Conservation (phyloP, 1,140 invertebrate genomes). For the Sitobion miscanthi region DNA sequence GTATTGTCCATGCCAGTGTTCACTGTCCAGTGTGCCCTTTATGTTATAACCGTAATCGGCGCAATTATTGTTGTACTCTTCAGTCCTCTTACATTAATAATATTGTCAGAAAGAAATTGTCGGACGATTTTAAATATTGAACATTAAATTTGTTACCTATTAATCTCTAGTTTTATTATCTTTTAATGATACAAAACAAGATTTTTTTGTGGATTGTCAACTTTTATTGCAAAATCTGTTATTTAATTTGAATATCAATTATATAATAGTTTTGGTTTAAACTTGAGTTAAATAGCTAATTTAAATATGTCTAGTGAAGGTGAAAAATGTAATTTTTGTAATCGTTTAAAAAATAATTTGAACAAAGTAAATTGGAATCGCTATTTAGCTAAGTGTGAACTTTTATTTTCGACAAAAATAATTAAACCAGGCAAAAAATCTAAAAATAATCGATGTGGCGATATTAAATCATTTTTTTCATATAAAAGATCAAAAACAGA, state of each 20-base stretch:
- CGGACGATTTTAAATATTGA: too few species aligned
- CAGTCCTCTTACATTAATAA: too few species aligned
- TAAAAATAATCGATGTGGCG: too few species aligned
- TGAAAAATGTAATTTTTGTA: slow-evolving; percentile 15
- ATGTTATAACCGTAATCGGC: too few species aligned
- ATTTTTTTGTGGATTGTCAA: slow-evolving; percentile 14
- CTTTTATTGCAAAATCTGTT: not conserved
- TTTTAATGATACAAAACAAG: slow-evolving; percentile 6
- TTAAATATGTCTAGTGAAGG: not conserved
- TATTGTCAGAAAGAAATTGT: too few species aligned
- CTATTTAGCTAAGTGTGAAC: not conserved
- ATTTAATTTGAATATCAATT: not conserved
- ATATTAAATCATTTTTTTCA: too few species aligned
- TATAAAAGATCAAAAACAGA: too few species aligned
- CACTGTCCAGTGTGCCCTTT: too few species aligned
- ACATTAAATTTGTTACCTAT: not conserved
- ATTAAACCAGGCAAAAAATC: too few species aligned
- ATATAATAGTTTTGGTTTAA: not conserved
- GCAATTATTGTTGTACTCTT: too few species aligned
- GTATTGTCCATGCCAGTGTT: too few species aligned
- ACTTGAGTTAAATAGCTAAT: not conserved
- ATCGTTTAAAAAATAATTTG: slow-evolving; percentile 7
- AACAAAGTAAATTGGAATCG: slow-evolving; percentile 1
- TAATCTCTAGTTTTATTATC: not conserved
- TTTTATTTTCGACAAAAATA: not conserved